phyloP scores from a whole-genome alignment of 2,113 vertebrate species.

The Tiliqua scincoides region DNA sequence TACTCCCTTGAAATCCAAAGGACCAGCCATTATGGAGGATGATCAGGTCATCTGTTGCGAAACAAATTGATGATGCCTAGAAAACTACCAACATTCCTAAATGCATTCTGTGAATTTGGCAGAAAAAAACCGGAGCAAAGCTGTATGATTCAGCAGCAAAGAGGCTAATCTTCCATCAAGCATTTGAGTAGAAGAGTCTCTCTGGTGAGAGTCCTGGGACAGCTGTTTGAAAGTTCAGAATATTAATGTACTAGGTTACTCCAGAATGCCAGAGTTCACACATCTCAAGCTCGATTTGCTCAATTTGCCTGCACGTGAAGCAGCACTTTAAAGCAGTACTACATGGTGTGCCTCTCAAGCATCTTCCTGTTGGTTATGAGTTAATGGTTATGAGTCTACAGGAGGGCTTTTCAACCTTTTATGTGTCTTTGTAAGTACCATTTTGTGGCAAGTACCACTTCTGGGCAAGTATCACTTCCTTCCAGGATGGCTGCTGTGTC shows the following conservation, averaged over 20 bases:
- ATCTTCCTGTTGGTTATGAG: too few species aligned
- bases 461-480: not conserved
- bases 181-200: not conserved
- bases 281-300: not conserved
- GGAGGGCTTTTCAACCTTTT: too few species aligned
- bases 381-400: too few species aligned
- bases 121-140: not conserved
- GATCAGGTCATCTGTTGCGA: not conserved
- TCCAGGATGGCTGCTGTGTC: too few species aligned
- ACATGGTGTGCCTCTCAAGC: too few species aligned
- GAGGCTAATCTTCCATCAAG: slow-evolving; percentile 18
- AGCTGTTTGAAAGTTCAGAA: not conserved
- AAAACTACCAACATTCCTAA: slow-evolving; percentile 15
- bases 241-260: not conserved
- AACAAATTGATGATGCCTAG: not conserved
- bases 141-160: not conserved
- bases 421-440: too few species aligned
- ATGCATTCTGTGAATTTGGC: not conserved
- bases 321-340: not conserved
- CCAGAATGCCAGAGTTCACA: not conserved
- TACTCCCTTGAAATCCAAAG: not conserved
- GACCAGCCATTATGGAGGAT: not conserved
- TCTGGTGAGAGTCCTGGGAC: not conserved
- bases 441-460: not conserved
- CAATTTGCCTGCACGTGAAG: not conserved